Conservation (phyloP, 64 coral and sea anemone species). For the Pachyseris speciosa region DNA sequence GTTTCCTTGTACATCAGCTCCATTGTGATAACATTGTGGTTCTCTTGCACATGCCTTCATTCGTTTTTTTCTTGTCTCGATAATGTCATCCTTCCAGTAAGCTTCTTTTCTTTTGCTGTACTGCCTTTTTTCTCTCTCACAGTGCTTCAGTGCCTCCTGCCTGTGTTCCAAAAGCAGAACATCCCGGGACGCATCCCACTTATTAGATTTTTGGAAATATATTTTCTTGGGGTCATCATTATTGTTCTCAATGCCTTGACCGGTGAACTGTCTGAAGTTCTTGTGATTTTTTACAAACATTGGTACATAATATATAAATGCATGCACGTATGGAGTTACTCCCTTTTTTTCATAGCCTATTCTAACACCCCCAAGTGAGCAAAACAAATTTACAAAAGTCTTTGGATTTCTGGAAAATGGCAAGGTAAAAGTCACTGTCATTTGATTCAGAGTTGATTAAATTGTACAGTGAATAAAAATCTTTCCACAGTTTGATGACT, state of each 20-base stretch:
- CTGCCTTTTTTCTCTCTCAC: constrained; percentile 39
- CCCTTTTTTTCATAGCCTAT: constrained; percentile 26
- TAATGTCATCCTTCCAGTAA: constrained; percentile 51
- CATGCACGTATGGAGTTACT: constrained; percentile 71
- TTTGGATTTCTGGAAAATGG: constrained; percentile 37
- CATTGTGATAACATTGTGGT: constrained; percentile 24
- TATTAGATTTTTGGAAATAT: background rate
- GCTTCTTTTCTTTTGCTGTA: constrained; percentile 50
- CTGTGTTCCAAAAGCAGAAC: no score
- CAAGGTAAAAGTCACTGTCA: background rate
- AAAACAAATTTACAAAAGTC: constrained; percentile 55
- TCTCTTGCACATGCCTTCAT: constrained; percentile 38
- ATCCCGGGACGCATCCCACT: no score
- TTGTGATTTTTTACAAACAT: constrained; percentile 33
- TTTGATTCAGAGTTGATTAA: background rate
- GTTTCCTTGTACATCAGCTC: constrained; percentile 23
- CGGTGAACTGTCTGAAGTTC: no score
- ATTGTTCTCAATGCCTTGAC: constrained; percentile 60
- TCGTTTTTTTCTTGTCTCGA: constrained; percentile 38
- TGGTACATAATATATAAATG: constrained; percentile 41
- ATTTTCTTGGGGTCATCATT: constrained; percentile 8
- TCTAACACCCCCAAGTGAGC: constrained; percentile 43
- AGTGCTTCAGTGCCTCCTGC: constrained; percentile 39
- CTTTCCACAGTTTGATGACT: constrained; percentile 44
- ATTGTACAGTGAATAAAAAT: background rate